Evolutionary conservation across 1,140 invertebrate species (phyloP), one percentile per base, ranked within the genome.

Genomic region (Ips nitidus): DNA sequence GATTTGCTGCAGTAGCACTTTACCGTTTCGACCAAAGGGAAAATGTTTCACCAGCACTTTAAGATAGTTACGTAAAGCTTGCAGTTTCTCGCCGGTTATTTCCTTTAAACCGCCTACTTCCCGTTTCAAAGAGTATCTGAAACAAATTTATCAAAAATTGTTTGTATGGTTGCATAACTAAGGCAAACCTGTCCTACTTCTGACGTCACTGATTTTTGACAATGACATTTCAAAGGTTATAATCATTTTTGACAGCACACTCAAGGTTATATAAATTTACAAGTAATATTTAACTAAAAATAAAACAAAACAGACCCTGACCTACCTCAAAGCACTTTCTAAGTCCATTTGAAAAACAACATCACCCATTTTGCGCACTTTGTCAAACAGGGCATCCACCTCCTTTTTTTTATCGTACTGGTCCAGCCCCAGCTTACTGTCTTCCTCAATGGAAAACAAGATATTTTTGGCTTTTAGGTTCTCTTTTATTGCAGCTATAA

Each of bases 301-400:
- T 55, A 36, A 2, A 6, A 55, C 52, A 22, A 37, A 5, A 5
- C 37, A 2, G 6, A 36, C 5, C 52, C 2, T 1, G 6, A 55
- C 1, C n/a, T 62, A 70, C 73, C 87, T 85, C 6, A 98, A 75
- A 0, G 92, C 89, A 77, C 89, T 91, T 81, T 97, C 93, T 55
- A 98, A 80, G 81, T 98, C 95, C 61, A 88, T 84, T 82, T 95
- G 92, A 78, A 90, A 94, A 1, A 95, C 83, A 5, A 82, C 75
- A 76, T 89, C 87, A 7, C 73, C 75, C 75, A 81, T 77, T 69
- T 77, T 70, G 73, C 78, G 79, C 2, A 81, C 73, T 73, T 75
- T 77, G 60, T 81, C 41, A 55, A 76, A 68, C 52, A 75, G 66
- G 66, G 53, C 67, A 52, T 71, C 36, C 7, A 55, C 52, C 36